Conservation (phyloP, 2,113 vertebrate genomes). For the Geothlypis trichas region DNA sequence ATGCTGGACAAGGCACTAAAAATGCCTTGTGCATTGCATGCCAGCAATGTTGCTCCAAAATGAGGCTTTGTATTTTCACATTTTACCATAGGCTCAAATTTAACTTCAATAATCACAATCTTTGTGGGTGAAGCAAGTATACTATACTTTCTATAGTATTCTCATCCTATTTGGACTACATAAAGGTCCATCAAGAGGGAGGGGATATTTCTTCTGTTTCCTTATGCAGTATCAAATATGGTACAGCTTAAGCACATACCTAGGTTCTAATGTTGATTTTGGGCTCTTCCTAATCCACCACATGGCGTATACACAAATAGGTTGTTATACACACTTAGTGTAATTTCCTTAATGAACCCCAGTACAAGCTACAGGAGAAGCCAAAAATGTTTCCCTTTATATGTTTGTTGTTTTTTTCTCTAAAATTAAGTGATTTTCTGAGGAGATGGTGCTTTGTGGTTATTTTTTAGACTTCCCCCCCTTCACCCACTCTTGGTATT, state of each 20-base stretch:
- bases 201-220: background rate
- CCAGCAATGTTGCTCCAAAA: background rate
- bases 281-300: background rate
- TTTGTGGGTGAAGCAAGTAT: background rate
- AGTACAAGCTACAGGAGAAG: background rate
- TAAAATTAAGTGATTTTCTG: background rate
- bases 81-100: background rate
- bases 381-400: background rate
- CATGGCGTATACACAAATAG: background rate
- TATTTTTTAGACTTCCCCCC: background rate
- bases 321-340: background rate
- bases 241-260: background rate
- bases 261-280: background rate
- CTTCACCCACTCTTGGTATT: accelerated
- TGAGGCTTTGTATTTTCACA: background rate
- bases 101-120: background rate
- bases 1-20: background rate
- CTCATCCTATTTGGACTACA: background rate
- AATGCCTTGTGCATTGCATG: background rate
- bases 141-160: background rate
- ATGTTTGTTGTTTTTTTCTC: background rate
- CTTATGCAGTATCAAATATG: background rate
- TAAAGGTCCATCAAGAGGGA: background rate
- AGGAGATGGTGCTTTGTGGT: accelerated
- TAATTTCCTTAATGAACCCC: background rate